Base-by-base conservation (phyloP, 1,140 invertebrate genomes). In the Plectrocnemia conspersa region DNA sequence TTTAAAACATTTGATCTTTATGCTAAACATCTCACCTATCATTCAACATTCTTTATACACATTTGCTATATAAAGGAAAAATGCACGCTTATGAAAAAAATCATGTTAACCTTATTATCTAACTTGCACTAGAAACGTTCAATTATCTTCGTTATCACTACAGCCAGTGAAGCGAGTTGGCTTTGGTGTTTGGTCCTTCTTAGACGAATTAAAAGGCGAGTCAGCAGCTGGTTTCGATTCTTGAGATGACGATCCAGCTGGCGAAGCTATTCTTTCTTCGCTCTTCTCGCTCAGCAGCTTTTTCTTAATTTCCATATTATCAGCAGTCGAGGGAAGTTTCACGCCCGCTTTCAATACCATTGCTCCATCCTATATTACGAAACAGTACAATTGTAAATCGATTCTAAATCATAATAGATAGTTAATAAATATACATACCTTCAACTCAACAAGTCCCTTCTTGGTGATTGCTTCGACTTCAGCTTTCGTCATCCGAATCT, bases 391-490 rank as follows among this genome's bases (percentile, higher is more conserved):
- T 11, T 23, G 3, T 18, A 32, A 24, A 25, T 47, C 7, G 11
- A 19, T 11, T 11, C 42, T 7, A 24, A 9, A 9, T 11, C 23
- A 25, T 9, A 21, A 45, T 23, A 10, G 23, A 23, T 19, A 15
- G 7, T 11, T 25, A 45, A 44, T 44, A 22, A 18, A 21, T 25
- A 11, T 18, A 16, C 64, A 60, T 58, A 76, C 77, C 68, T 78
- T 78, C 63, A 79, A 72, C 64, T 77, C 71, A 10, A 79, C 66
- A 19, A 78, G 74, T 15, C 79, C 78, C 58, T 79, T 70, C 57
- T 78, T 79, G 10, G 77, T 76, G 74, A 81, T 79, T 1, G 72
- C 76, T 54, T 78, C 77, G 15, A 80, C 78, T 65, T 81, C 76
- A 4, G 77, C 75, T 64, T 79, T 81, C 11, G 78, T 79, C 69